Base-by-base conservation (phyloP, 2,113 vertebrate genomes). In the Tachysurus vachellii region DNA sequence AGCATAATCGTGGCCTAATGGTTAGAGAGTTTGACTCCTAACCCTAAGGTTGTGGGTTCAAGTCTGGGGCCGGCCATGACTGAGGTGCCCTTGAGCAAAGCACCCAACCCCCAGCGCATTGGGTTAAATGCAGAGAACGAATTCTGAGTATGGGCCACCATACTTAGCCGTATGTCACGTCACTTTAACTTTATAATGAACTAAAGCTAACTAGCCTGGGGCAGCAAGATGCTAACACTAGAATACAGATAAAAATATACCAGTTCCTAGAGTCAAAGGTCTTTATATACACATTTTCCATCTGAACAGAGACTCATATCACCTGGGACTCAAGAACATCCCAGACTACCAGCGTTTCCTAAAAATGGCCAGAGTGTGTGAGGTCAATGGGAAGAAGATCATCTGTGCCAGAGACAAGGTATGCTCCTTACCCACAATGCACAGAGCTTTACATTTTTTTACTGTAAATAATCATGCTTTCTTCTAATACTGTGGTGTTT, bases 361-460 rank as follows among this genome's bases (percentile, higher is more conserved):
- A 10, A 95, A 96, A 86, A 99, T 99, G 93, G 96, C 93, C 28
- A 95, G 97, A 3, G 96, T 99, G 75, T 98, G 97, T 93, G 93
- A 97, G 28, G 96, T 96, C 9, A 31, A 93, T 0, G 93, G 92
- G 0, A 92, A 91, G 91, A 98, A 23, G 17, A 6, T 21, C 16
- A 98, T 99, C 93, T 99, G 98, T 91, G 95, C 95, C 9, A 95
- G 97, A 93, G 97, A 99, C 86, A 98, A 99, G 97, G 98, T 98
- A 90, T 92, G 3, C 28, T 23, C 61, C 70, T 44, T n/a, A 11
- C 11, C 54, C 31, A 14, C 11, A 26, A 23, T 11, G 1, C 26
- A n/a, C 36, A 36, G 36, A 36, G 36, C 36, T 36, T 50, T 50
- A 5, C 36, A 2, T 50, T 50, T 50, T 50, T 50, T 50, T 50